A percentile compares a stretch with the other conserved stretches of the same genome.
Conservation (phyloP, 2,113 vertebrate genomes). For the Rostratula benghalensis region DNA sequence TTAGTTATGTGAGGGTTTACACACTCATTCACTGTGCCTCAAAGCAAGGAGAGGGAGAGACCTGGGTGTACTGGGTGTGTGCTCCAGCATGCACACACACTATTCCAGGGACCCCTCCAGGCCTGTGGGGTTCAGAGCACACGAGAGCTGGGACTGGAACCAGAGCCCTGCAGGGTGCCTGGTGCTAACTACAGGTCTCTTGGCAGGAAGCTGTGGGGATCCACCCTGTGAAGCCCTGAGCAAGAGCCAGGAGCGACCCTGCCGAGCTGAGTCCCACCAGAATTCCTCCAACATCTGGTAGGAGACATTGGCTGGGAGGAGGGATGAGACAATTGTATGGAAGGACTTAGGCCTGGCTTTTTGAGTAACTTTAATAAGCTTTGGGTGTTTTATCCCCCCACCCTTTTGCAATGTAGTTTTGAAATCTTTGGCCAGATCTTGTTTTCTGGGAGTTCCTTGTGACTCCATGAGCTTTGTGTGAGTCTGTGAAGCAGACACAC, state of each 20-base stretch:
- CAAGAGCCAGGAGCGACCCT: neutral
- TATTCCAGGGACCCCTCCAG: neutral
- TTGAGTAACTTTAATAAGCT: neutral
- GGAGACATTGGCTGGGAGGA: neutral
- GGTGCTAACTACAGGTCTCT: neutral
- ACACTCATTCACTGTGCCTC: neutral
- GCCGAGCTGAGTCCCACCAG: neutral
- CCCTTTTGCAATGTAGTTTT: neutral
- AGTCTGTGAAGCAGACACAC: rapidly evolving
- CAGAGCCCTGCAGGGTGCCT: rapidly evolving
- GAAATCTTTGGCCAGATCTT: neutral
- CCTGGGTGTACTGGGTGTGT: rapidly evolving
- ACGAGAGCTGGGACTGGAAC: rapidly evolving
- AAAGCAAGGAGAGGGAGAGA: neutral
- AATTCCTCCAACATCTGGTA: neutral
- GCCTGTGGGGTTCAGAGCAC: neutral
- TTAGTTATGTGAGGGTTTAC: rapidly evolving
- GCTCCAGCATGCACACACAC: rapidly evolving
- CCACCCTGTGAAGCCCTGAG: neutral
- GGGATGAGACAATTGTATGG: neutral
- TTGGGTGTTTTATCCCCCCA: neutral
- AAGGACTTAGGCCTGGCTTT: neutral
- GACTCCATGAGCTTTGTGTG: neutral
- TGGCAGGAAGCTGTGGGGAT: neutral
- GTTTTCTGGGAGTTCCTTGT: neutral